These are phyloP conservation scores for Pyrochroa serraticornis DNA, from an alignment of 2,888 invertebrate genomes.

Conservation along the genomic window DNA sequence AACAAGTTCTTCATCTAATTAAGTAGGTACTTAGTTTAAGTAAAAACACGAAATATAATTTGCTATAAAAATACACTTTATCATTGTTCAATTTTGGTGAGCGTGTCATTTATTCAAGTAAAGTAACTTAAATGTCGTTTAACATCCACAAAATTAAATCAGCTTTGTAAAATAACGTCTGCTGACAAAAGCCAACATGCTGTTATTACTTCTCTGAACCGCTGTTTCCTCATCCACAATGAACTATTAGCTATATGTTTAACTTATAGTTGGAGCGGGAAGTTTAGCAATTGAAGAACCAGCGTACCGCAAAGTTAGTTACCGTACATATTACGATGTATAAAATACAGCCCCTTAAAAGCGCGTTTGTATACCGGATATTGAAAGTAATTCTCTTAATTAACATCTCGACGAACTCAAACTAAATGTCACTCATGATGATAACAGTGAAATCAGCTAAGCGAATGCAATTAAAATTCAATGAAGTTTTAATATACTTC, in stretches of 20 bases:
- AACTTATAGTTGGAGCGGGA: slow-evolving; percentile 1
- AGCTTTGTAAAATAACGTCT: neutral
- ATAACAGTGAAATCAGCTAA: too few relatives aligned
- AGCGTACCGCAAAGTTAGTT: neutral
- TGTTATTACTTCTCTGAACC: neutral
- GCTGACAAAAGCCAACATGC: neutral
- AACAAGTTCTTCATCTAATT: too few relatives aligned
- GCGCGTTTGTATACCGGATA: too few relatives aligned
- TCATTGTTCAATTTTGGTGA: neutral
- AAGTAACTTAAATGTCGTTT: neutral
- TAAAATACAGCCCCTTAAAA: slow-evolving; percentile 1
- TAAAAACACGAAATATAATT: too few relatives aligned
- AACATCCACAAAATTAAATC: neutral
- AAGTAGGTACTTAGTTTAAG: too few relatives aligned
- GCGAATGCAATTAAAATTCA: too few relatives aligned
- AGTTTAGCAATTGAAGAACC: neutral
- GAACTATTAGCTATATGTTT: slow-evolving; percentile 8
- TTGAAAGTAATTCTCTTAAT: neutral
- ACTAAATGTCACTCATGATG: too few relatives aligned
- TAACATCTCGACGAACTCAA: neutral
- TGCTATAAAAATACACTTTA: too few relatives aligned
- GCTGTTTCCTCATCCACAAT: neutral
- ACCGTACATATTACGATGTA: neutral
- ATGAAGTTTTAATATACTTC: too few relatives aligned
- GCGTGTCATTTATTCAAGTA: neutral